Evolutionary conservation across 2,888 invertebrate genomes (phyloP).

Genomic region (Agonopterix subpropinquella): DNA sequence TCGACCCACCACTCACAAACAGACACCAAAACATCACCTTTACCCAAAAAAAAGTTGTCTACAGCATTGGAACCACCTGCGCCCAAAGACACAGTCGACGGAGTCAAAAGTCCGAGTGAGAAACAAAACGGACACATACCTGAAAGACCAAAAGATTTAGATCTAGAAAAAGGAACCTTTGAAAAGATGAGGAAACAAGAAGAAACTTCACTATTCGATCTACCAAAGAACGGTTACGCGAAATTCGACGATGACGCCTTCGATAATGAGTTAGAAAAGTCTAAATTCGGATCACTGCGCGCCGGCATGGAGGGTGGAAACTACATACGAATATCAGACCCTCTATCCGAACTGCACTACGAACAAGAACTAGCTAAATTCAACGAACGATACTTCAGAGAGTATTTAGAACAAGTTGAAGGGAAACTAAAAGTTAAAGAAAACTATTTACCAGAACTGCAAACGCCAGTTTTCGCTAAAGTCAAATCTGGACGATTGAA

Average conservation of each 20-base stretch:
- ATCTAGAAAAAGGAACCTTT: conserved; percentile 38
- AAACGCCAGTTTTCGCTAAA: conserved; percentile 67
- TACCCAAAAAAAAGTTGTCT: conserved; percentile 53
- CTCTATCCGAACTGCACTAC: conserved; percentile 54
- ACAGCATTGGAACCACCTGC: conserved; percentile 24
- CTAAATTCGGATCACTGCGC: conserved; percentile 65
- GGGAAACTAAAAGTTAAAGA: conserved; percentile 55
- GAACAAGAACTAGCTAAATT: conserved; percentile 64
- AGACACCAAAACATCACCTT: conserved; percentile 38
- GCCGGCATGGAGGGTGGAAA: conserved; percentile 40
- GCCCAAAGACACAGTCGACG: conserved; percentile 6
- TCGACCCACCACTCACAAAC: conserved; percentile 59
- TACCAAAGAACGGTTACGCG: conserved; percentile 37
- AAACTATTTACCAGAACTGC: conserved; percentile 62
- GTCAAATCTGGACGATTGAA: conserved; percentile 56
- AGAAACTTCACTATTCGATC: conserved; percentile 35
- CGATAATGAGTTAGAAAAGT: conserved; percentile 49
- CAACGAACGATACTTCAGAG: conserved; percentile 59
- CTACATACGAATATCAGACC: conserved; percentile 58
- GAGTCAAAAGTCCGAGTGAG: conserved; percentile 7
- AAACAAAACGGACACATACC: conserved; percentile 2
- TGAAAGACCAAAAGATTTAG: conserved; percentile 50
- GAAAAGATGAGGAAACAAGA: conserved; percentile 30
- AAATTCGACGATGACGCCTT: conserved; percentile 46
- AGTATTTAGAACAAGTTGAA: conserved; percentile 54